Conservation (phyloP, 2,797 vertebrate genomes). For the Xenopus petersii region DNA sequence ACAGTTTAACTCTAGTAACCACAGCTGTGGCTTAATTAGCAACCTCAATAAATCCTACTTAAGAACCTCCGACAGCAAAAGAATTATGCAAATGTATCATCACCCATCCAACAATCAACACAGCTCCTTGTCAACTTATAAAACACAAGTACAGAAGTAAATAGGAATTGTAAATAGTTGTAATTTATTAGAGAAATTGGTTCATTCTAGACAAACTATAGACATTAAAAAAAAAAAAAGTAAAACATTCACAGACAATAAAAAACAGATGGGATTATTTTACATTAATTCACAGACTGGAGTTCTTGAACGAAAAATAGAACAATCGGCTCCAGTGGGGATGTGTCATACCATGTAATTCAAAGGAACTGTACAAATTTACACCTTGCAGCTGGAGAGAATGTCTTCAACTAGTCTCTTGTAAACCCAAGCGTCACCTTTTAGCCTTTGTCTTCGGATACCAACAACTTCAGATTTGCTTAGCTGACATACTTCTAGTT, state of each 20-base stretch:
- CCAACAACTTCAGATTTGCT: slow-evolving; percentile 78
- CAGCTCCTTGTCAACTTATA: neutral
- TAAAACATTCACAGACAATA: neutral
- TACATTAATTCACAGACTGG: slow-evolving; percentile 50
- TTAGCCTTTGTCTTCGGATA: slow-evolving; percentile 83
- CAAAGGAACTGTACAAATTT: slow-evolving; percentile 37
- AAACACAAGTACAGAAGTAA: neutral
- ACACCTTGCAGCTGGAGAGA: slow-evolving; percentile 77
- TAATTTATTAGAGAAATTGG: neutral
- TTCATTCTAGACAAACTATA: neutral
- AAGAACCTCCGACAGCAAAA: slow-evolving; percentile 66
- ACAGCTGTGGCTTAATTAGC: slow-evolving; percentile 71
- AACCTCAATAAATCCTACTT: slow-evolving; percentile 76
- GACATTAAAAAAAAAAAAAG: neutral
- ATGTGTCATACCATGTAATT: neutral
- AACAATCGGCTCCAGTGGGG: neutral
- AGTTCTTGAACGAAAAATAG: neutral
- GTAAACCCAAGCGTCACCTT: slow-evolving; percentile 94
- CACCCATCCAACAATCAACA: slow-evolving; percentile 42
- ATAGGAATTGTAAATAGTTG: neutral
- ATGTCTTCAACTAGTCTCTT: slow-evolving; percentile 91
- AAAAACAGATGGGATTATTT: slow-evolving; percentile 7
- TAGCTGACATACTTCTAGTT: slow-evolving; percentile 89
- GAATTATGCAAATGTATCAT: slow-evolving; percentile 72
- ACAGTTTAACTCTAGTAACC: slow-evolving; percentile 64